Conservation (phyloP, 2,888 invertebrate species). For the Coelopa pilipes region DNA sequence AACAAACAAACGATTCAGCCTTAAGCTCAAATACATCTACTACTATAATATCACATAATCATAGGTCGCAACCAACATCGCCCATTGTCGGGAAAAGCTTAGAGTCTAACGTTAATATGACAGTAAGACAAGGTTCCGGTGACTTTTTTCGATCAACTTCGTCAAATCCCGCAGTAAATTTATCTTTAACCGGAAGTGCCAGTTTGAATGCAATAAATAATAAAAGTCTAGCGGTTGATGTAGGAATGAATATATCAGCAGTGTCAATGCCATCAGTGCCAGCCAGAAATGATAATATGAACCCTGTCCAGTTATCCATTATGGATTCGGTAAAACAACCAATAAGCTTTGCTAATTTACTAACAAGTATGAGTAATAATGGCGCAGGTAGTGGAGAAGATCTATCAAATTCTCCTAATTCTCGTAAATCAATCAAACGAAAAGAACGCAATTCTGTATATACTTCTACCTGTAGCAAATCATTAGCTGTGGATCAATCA, state of each 20-base stretch:
- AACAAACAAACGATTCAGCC: slow-evolving; percentile 42
- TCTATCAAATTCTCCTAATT: slow-evolving; percentile 7
- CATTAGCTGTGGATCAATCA: slow-evolving; percentile 50
- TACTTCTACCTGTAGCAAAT: slow-evolving; percentile 28
- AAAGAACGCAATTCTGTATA: slow-evolving; percentile 4
- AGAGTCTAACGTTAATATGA: not conserved
- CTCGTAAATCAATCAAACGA: slow-evolving; percentile 12
- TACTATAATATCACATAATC: slow-evolving; percentile 25
- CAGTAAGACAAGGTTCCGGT: not conserved
- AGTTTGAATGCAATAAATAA: slow-evolving; percentile 44
- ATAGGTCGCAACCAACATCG: slow-evolving; percentile 48
- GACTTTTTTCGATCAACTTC: slow-evolving; percentile 30
- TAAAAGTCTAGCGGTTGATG: slow-evolving; percentile 41
- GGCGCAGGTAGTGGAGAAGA: not conserved
- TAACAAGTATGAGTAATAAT: slow-evolving; percentile 42
- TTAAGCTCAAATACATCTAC: slow-evolving; percentile 17
- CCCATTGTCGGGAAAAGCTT: slow-evolving; percentile 36
- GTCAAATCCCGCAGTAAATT: slow-evolving; percentile 40
- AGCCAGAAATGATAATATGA: slow-evolving; percentile 1
- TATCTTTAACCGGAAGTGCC: slow-evolving; percentile 44
- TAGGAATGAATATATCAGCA: slow-evolving; percentile 28
- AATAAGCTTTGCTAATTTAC: slow-evolving; percentile 54
- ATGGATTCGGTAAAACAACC: slow-evolving; percentile 45
- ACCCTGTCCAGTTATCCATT: not conserved
- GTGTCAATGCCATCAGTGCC: slow-evolving; percentile 37